Evolutionary conservation across 2,797 vertebrate species (phyloP).

Genomic region (Artibeus jamaicensis): DNA sequence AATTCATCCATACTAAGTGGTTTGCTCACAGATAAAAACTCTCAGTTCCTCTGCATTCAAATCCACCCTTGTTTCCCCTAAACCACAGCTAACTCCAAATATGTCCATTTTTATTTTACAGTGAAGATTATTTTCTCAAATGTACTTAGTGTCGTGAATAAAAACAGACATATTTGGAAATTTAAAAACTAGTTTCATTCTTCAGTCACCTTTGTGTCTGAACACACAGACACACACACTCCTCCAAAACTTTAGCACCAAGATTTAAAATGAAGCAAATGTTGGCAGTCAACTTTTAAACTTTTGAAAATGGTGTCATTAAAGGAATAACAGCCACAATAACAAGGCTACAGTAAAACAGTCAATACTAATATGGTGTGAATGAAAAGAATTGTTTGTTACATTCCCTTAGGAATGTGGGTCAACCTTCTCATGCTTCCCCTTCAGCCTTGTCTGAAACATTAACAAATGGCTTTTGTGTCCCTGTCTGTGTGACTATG

Average conservation of each 20-base stretch:
- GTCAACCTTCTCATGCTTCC: constrained; percentile 49
- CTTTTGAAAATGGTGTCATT: constrained; percentile 63
- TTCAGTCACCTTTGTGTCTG: not conserved
- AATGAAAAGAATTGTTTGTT: constrained; percentile 63
- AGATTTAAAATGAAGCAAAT: constrained; percentile 68
- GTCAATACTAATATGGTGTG: constrained; percentile 49
- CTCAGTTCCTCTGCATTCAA: not conserved
- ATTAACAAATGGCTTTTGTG: constrained; percentile 73
- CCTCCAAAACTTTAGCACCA: not conserved
- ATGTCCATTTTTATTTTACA: not conserved
- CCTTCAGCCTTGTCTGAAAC: constrained; percentile 48
- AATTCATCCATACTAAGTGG: not conserved
- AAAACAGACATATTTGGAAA: not conserved
- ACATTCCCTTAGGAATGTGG: constrained; percentile 59
- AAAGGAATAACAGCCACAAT: constrained; percentile 62
- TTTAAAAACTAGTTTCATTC: not conserved
- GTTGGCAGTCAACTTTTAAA: constrained; percentile 66
- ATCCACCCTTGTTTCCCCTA: not conserved
- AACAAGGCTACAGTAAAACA: constrained; percentile 61
- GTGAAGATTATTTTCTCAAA: not conserved
- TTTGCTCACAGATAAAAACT: not conserved
- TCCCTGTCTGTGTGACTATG: constrained; percentile 26
- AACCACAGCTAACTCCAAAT: not conserved
- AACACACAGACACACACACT: not conserved
- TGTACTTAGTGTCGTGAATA: not conserved